Evolutionary conservation across 2,888 invertebrate genomes (phyloP).

Genomic region (Malthinus seriepunctatus): DNA sequence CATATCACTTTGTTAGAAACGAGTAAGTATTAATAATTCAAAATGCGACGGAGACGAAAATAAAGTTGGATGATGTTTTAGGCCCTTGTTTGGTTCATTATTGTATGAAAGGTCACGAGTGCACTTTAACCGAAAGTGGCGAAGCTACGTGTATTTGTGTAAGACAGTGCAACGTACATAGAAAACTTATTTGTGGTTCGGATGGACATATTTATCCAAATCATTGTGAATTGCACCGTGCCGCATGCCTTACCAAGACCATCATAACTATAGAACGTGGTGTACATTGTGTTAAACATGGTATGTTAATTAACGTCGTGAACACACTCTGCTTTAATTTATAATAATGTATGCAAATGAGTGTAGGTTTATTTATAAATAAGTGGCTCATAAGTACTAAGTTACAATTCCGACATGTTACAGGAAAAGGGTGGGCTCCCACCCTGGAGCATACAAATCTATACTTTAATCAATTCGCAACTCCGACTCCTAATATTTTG

Average conservation of each 20-base stretch:
- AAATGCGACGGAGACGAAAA: neutral
- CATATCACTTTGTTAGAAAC: conserved; percentile 54
- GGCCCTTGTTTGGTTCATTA: conserved; percentile 68
- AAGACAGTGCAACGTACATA: conserved; percentile 59
- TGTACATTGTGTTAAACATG: conserved; percentile 56
- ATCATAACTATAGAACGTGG: conserved; percentile 61
- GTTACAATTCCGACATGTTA: conserved; percentile 24
- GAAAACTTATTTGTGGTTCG: conserved; percentile 66
- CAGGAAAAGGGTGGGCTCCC: conserved; percentile 52
- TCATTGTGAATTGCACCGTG: conserved; percentile 69
- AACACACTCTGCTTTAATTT: conserved; percentile 22
- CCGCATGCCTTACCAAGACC: conserved; percentile 61
- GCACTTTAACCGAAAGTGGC: conserved; percentile 57
- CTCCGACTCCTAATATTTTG: conserved; percentile 27
- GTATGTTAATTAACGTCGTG: conserved; percentile 40
- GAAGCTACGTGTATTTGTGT: conserved; percentile 66
- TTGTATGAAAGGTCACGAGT: conserved; percentile 69
- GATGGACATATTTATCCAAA: conserved; percentile 69
- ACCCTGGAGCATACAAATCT: conserved; percentile 40
- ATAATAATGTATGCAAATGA: conserved; percentile 32
- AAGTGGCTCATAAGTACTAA: conserved; percentile 3
- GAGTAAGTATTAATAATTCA: conserved; percentile 45
- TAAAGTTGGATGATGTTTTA: conserved; percentile 44
- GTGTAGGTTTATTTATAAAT: conserved; percentile 23
- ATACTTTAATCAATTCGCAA: conserved; percentile 39